Conservation (phyloP, 1,140 invertebrate genomes). For the Myzus persicae region DNA sequence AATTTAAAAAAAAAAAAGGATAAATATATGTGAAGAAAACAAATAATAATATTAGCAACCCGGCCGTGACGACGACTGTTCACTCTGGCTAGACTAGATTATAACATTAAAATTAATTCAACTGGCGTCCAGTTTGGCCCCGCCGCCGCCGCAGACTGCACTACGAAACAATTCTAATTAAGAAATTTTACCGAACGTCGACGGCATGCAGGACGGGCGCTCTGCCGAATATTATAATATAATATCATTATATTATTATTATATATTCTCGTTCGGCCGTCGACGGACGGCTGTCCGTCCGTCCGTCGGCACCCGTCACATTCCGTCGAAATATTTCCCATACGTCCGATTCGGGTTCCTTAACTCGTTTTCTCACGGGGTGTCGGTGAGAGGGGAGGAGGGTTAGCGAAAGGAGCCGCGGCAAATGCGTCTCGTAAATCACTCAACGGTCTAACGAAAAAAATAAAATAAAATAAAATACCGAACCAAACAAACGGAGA, state of each 20-base stretch:
- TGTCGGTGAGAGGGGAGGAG: neutral
- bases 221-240: neutral
- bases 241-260: neutral
- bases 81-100: neutral
- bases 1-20: neutral
- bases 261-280: neutral
- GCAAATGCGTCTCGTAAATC: constrained; percentile 22
- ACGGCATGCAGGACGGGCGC: neutral
- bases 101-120: constrained; percentile 35
- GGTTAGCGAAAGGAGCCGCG: neutral
- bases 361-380: neutral
- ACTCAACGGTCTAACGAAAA: neutral
- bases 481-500: neutral
- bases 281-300: constrained; percentile 20
- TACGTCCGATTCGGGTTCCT: neutral
- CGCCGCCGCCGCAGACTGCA: neutral
- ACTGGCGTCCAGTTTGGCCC: neutral
- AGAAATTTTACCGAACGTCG: neutral
- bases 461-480: neutral
- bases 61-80: neutral
- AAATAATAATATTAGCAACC: neutral
- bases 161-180: constrained; percentile 41
- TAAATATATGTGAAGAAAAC: neutral
- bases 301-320: neutral
- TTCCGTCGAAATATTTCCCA: constrained; percentile 18